Base-by-base conservation (phyloP, 2,888 invertebrate species). In the Eueremaeus valkanovi region DNA sequence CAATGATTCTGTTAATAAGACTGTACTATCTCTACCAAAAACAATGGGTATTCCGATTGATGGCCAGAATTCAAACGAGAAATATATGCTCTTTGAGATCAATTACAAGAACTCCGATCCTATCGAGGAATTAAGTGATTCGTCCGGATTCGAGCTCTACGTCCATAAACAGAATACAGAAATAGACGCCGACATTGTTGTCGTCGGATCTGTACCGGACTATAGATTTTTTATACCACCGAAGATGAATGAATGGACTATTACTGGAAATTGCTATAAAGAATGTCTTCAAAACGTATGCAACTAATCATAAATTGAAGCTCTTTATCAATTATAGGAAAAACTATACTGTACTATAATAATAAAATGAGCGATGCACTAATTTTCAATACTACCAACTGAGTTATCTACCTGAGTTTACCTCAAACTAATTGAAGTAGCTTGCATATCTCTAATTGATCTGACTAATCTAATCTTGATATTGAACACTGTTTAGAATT, bases 151-250 rank as follows among this genome's bases (percentile, higher is more conserved):
- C 24, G 21, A 68, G 11, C 40, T 68, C 13, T 68, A 68, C 24
- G 5, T 68, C 36, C 11, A 21, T 8, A 36, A 68, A 68, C 36
- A 68, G 5, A 68, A 68, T 24, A 40, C 16, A 24, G 68, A 68
- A n/a, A 40, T 68, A 2, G 68, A 68, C 27, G 68, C 68, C 6
- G 68, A 68, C 13, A 68, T 68, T 9, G 68, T 68, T 0, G 68
- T 21, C 42, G 40, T 68, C 68, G 68, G 68, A 2, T 21, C 40
- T 21, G 68, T 68, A 11, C 68, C 68, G 13, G 68, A 68, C 11
- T 40, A 68, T 40, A 36, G 68, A 9, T 36, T 68, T 9, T 68
- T 68, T 42, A 40, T 68, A 40, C 68, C 68, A 21, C 68, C 68
- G n/a, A 68, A 68, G 21, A 31, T 68, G 24, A 42, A 40, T 8